phyloP scores from a whole-genome alignment of 2,888 invertebrate species.

The Xylophagus ater region DNA sequence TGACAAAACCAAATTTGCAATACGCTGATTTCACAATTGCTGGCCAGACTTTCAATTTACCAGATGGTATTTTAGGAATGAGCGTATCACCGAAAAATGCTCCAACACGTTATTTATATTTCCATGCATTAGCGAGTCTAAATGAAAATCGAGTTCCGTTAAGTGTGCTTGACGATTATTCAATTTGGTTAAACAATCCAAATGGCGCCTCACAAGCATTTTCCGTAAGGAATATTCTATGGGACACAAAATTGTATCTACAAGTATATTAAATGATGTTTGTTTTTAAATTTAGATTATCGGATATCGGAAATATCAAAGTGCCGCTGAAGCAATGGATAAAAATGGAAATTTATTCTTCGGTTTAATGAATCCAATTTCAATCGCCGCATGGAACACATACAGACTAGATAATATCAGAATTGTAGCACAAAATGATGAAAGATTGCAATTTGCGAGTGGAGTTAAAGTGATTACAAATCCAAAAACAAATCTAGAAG shows the following conservation, averaged over 20 bases:
- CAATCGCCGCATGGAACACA: constrained; percentile 64
- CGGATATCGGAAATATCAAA: constrained; percentile 51
- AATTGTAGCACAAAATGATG: constrained; percentile 44
- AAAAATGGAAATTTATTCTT: constrained; percentile 54
- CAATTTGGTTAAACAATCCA: constrained; percentile 39
- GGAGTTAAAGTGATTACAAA: constrained; percentile 60
- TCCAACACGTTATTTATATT: constrained; percentile 44
- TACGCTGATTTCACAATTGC: constrained; percentile 47
- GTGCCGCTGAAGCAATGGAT: constrained; percentile 61
- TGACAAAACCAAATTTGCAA: constrained; percentile 46
- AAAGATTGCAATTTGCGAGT: constrained; percentile 59
- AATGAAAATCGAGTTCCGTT: constrained; percentile 50
- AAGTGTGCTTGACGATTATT: constrained; percentile 44
- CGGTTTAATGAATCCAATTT: constrained; percentile 54
- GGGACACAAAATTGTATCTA: background rate
- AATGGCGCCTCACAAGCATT: constrained; percentile 40
- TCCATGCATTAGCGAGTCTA: constrained; percentile 51
- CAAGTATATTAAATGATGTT: too few relatives aligned
- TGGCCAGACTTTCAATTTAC: constrained; percentile 50
- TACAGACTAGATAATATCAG: constrained; percentile 47
- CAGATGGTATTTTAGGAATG: constrained; percentile 55
- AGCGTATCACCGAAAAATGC: constrained; percentile 41
- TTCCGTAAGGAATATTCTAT: too few relatives aligned
- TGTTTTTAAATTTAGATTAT: constrained; percentile 38
- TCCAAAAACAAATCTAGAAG: constrained; percentile 45